Percentiles rank a stretch among this genome's conserved stretches.
phyloP scores from a whole-genome alignment of 2,888 invertebrate species.

The Pimpla rufipes region DNA sequence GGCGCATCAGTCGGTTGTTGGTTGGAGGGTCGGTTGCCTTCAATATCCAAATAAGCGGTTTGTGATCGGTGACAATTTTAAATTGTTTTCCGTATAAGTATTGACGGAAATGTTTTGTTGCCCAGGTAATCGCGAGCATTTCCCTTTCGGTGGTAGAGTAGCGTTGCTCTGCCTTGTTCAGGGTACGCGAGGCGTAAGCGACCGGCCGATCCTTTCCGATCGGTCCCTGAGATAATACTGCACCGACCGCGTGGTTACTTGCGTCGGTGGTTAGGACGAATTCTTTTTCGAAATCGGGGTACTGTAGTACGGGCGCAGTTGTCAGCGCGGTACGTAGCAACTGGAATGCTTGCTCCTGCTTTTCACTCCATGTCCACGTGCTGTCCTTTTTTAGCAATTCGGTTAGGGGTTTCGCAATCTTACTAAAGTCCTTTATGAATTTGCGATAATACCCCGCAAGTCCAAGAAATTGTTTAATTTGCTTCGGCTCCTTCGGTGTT shows the following conservation, averaged over 20 bases:
- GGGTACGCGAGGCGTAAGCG: conserved; percentile 16
- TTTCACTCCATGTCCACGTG: background rate
- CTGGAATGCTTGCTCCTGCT: conserved; percentile 32
- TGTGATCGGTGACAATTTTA: conserved; percentile 62
- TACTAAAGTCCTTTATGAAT: conserved; percentile 14
- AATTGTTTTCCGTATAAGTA: conserved; percentile 66
- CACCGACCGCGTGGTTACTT: conserved; percentile 32
- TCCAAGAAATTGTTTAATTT: background rate
- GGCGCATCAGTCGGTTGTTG: conserved; percentile 41
- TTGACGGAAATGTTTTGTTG: conserved; percentile 58
- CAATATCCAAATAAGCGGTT: conserved; percentile 54
- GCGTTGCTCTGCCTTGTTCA: conserved; percentile 36
- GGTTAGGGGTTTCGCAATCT: background rate
- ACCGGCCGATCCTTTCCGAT: conserved; percentile 51
- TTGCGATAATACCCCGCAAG: background rate
- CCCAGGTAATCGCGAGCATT: conserved; percentile 58
- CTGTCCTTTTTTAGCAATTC: background rate
- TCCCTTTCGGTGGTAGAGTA: conserved; percentile 62
- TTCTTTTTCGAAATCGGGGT: conserved; percentile 35
- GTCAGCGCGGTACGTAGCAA: conserved; percentile 8
- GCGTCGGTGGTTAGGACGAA: conserved; percentile 55
- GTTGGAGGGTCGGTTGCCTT: conserved; percentile 47
- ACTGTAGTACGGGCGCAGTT: conserved; percentile 43
- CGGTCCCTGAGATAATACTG: conserved; percentile 48
- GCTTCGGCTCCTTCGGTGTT: background rate